Evolutionary conservation across 1,140 invertebrate genomes (phyloP), one percentile per base, ranked within the genome.

Genomic region (Drosophila hydei): DNA sequence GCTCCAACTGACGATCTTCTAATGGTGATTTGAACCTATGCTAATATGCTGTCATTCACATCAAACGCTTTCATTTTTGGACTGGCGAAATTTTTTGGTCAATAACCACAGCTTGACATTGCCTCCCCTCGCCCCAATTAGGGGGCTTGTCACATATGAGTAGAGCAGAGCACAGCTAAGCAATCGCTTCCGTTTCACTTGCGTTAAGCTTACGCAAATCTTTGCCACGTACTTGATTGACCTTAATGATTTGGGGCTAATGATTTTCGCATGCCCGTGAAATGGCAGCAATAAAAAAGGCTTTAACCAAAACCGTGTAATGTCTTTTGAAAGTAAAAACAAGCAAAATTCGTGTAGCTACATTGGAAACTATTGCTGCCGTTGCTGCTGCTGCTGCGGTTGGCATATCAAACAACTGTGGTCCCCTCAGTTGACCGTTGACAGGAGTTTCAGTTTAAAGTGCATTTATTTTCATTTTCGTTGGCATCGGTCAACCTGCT

Each of bases 381-480:
- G 47, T 16, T 12, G 23, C 33, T 50, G 67, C 27, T 52, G 62
- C 40, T 27, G 67, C 9, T 50, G 65, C 50, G 47, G 67, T 45
- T 84, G 72, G 71, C 74, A 87, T 80, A 81, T 85, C 80, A 85
- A 85, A 72, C 81, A 85, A 85, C 81, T 81, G 81, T 58, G 74
- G 60, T 19, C 51, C 48, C 74, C 73, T 51, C 25, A 77, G 81
- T 76, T 81, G 77, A 88, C 71, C 83, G 83, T 67, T 87, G 83
- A 88, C 81, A 87, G 81, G 74, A 81, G 68, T 75, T 64, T 59
- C 72, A 71, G 56, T 71, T 80, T 80, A 72, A 71, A 75, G 77
- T 88, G 77, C 81, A 87, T 87, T 87, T 88, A 78, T 87, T 87
- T 87, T 87, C 83, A 75, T 65, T 87, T 87, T 87, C 83, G 71